These are phyloP conservation scores for Cryptocephalus primarius DNA, from an alignment of 2,888 invertebrate species.

Conservation along the genomic window DNA sequence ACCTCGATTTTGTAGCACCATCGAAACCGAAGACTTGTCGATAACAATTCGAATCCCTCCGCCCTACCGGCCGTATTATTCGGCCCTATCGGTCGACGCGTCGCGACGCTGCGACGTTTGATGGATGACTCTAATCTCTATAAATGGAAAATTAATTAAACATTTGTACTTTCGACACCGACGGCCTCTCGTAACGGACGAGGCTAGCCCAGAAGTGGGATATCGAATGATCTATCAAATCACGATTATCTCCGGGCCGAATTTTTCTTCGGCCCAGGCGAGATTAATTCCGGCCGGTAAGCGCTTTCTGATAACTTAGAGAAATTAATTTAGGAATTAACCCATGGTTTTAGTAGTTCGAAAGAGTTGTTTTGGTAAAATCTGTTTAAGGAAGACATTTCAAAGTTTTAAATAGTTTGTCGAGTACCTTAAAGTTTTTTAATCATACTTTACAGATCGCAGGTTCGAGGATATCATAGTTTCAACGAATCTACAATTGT, in stretches of 20 bases:
- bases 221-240: conserved; percentile 2
- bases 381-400: no score
- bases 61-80: conserved; percentile 1
- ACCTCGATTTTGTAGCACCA: conserved; percentile 2
- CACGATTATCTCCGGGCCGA: not conserved
- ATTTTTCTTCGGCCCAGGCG: no score
- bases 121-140: conserved; percentile 17
- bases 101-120: conserved; percentile 2
- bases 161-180: conserved; percentile 10
- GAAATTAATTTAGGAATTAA: no score
- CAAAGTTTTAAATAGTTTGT: no score
- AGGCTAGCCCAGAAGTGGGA: not conserved
- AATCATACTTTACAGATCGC: no score
- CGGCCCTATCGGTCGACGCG: conserved; percentile 2
- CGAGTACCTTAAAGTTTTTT: no score
- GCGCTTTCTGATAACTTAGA: no score
- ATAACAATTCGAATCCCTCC: conserved; percentile 10
- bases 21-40: conserved; percentile 12
- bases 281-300: no score
- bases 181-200: conserved; percentile 2
- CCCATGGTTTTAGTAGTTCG: no score
- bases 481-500: no score
- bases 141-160: conserved; percentile 16
- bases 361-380: no score
- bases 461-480: no score